A percentile compares a stretch with the other conserved stretches of the same genome.
Conservation (phyloP, 2,113 vertebrate species). For the Gadus macrocephalus region DNA sequence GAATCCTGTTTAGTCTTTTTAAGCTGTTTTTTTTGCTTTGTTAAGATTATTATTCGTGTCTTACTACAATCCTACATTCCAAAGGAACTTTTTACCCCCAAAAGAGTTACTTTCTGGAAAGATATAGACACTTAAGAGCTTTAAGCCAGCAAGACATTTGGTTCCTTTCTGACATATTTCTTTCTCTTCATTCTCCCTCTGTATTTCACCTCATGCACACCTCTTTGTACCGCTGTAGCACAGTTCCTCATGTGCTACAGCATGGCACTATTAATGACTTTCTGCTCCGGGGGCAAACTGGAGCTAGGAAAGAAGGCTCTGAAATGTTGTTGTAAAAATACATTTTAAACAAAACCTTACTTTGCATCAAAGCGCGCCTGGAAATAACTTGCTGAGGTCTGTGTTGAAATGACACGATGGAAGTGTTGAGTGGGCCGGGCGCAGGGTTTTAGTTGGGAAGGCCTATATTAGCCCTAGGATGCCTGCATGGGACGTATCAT, state of each 20-base stretch:
- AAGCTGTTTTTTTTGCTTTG: too few species aligned
- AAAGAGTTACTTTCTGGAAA: too few species aligned
- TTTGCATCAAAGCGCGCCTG: slow-evolving; percentile 52
- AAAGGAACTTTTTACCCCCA: too few species aligned
- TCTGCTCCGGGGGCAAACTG: slow-evolving; percentile 45
- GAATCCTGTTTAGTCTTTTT: too few species aligned
- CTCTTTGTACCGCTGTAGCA: neutral
- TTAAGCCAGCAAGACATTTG: too few species aligned
- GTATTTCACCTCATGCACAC: slow-evolving; percentile 23
- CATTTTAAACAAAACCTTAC: slow-evolving; percentile 6
- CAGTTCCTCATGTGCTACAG: slow-evolving; percentile 20
- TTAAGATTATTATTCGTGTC: too few species aligned
- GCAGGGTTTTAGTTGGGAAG: slow-evolving; percentile 31
- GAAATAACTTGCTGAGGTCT: slow-evolving; percentile 13
- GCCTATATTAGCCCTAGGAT: slow-evolving; percentile 42
- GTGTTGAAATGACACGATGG: slow-evolving; percentile 21
- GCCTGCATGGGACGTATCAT: slow-evolving; percentile 51
- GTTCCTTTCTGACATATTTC: too few species aligned
- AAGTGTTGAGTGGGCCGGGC: slow-evolving; percentile 15
- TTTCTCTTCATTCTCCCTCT: neutral
- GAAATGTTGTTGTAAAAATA: slow-evolving; percentile 37
- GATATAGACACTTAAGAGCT: too few species aligned
- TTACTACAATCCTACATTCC: too few species aligned
- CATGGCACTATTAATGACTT: slow-evolving; percentile 48
- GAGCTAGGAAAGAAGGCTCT: slow-evolving; percentile 16